phyloP scores from a whole-genome alignment of 2,888 invertebrate species.

The Athetis lepigone region DNA sequence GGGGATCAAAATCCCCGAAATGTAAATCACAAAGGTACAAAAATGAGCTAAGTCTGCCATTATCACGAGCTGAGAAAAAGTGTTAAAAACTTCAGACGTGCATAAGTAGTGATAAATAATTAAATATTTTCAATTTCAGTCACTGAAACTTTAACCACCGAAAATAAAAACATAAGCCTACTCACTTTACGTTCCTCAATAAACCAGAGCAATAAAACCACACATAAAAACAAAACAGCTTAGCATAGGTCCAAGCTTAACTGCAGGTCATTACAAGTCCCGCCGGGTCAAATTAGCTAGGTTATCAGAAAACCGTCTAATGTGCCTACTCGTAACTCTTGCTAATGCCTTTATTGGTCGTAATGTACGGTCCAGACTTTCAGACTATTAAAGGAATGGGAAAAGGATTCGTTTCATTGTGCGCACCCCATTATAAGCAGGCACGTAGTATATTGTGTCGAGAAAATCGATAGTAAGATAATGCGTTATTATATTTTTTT shows the following conservation, averaged over 20 bases:
- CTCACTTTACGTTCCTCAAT: background rate
- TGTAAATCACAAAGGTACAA: too few species aligned
- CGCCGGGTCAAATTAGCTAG: constrained; percentile 57
- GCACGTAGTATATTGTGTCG: constrained; percentile 54
- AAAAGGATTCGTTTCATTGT: constrained; percentile 58
- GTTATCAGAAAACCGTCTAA: constrained; percentile 54
- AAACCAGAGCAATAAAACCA: constrained; percentile 7
- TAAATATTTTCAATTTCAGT: too few species aligned
- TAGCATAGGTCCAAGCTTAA: constrained; percentile 34
- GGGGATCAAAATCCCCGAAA: too few species aligned
- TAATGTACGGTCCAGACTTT: constrained; percentile 58
- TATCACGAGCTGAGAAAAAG: too few species aligned
- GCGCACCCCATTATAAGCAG: constrained; percentile 60
- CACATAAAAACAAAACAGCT: constrained; percentile 17
- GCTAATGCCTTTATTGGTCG: constrained; percentile 56
- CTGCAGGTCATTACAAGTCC: constrained; percentile 51
- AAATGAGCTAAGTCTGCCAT: too few species aligned
- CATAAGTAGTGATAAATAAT: too few species aligned
- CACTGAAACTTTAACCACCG: too few species aligned
- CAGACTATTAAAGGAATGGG: constrained; percentile 57
- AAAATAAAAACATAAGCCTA: too few species aligned
- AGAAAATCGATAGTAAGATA: constrained; percentile 32
- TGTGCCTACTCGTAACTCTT: constrained; percentile 48
- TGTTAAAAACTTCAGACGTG: too few species aligned
- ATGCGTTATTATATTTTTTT: constrained; percentile 7